Base-by-base conservation (phyloP, 2,113 vertebrate genomes). In the Hirundichthys speculiger region DNA sequence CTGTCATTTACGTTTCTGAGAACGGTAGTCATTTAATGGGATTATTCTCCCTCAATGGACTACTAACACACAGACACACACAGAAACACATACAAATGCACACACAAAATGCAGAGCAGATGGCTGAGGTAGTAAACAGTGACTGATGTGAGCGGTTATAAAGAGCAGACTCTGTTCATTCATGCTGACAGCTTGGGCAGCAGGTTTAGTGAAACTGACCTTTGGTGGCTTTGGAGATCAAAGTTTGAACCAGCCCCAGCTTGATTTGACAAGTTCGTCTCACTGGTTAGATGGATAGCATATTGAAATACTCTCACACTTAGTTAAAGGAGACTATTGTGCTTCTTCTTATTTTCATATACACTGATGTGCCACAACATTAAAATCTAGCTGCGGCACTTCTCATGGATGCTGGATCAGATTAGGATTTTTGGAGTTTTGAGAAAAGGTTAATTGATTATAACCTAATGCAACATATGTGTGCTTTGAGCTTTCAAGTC, bases 21-120 rank as follows among this genome's bases (percentile, higher is more conserved):
- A 87, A 75, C 46, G 60, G 84, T 80, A 40, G 85, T 72, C 80
- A 77, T 86, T 90, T 88, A 90, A 87, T 90, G 80, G 62, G 83
- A 90, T 90, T 88, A 89, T 89, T 86, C 79, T 55, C 58, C 70
- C 69, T 86, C 80, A 84, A 82, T 89, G 64, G 82, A 90, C 81
- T 82, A 68, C 7, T 63, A 58, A 68, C 16, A 5, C 55, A 34
- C 57, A 49, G 56, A 49, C 49, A 46, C 53, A 57, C 42, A 58
- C 18, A 54, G 63, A 59, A 61, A 67, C 70, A 56, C 61, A 46
- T 69, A 25, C 59, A 60, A 27, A 27, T 6, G 25, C 25, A 27
- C 45, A 41, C 49, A 41, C 39, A 25, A 48, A 67, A 69, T 47
- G 14, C 49, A 30, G 65, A 84, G 77, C 89, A 91, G 88, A 88